A percentile compares a stretch with the other conserved stretches of the same genome.
These are phyloP conservation scores for Anaspis maculata DNA, from an alignment of 2,888 invertebrate species.

Conservation along the genomic window DNA sequence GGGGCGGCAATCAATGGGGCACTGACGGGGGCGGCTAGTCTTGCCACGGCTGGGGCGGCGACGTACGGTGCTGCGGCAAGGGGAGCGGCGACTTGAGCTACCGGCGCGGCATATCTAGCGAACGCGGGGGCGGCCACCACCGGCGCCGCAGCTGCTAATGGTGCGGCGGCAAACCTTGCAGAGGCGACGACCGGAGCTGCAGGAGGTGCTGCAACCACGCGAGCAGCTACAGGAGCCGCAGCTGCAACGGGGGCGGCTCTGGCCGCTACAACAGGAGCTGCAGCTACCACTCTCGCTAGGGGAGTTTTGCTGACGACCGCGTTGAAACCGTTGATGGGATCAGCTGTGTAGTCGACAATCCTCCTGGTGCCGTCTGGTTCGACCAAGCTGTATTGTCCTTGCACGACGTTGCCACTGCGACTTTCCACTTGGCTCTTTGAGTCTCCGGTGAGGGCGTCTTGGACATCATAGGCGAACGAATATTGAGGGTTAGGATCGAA, in stretches of 20 bases:
- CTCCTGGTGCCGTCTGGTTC: constrained; percentile 58
- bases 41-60: constrained; percentile 8
- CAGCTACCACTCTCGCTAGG: constrained; percentile 36
- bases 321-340: constrained; percentile 59
- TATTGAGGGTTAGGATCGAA: constrained; percentile 59
- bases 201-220: constrained; percentile 31
- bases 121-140: constrained; percentile 18
- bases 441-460: constrained; percentile 57
- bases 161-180: constrained; percentile 29
- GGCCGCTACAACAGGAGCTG: constrained; percentile 24
- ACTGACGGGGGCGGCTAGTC: constrained; percentile 20
- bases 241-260: constrained; percentile 29
- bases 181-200: constrained; percentile 30
- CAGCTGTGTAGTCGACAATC: constrained; percentile 57
- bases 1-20: constrained; percentile 38
- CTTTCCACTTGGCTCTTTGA: constrained; percentile 47
- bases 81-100: constrained; percentile 34
- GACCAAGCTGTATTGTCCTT: constrained; percentile 53
- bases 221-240: constrained; percentile 21
- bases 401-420: constrained; percentile 56
- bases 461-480: constrained; percentile 60
- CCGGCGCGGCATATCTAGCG: constrained; percentile 19
- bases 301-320: constrained; percentile 59
- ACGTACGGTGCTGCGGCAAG: constrained; percentile 5
- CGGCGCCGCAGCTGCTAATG: constrained; percentile 13